Conservation (phyloP, 2,888 invertebrate species). For the Helicoverpa assulta region DNA sequence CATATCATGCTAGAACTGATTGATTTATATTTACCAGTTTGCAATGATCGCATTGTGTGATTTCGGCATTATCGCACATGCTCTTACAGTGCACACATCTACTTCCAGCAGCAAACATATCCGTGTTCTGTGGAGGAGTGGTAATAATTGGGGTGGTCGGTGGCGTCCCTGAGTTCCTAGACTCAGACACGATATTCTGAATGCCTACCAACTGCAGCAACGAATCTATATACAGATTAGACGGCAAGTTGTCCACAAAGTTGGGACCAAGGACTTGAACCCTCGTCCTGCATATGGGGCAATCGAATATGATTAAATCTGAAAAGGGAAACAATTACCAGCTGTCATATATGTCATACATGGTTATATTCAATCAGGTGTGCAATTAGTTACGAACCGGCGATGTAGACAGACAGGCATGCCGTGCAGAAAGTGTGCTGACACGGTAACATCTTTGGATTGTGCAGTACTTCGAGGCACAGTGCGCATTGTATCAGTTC, state of each 20-base stretch:
- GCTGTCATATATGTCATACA: slow-evolving; percentile 5
- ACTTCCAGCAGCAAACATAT: slow-evolving; percentile 77
- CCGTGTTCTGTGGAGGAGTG: slow-evolving; percentile 71
- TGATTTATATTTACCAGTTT: slow-evolving; percentile 85
- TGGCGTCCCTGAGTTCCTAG: slow-evolving; percentile 66
- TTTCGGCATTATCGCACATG: slow-evolving; percentile 76
- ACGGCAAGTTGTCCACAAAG: slow-evolving; percentile 90
- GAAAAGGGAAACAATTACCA: slow-evolving; percentile 58
- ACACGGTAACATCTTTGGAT: slow-evolving; percentile 92
- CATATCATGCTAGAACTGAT: neutral
- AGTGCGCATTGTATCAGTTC: slow-evolving; percentile 91
- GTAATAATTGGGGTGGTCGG: slow-evolving; percentile 64
- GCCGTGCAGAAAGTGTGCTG: slow-evolving; percentile 92
- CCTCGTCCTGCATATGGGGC: slow-evolving; percentile 91
- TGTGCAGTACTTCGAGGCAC: slow-evolving; percentile 89
- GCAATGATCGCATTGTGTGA: slow-evolving; percentile 90
- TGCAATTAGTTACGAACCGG: slow-evolving; percentile 66
- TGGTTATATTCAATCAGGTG: slow-evolving; percentile 28
- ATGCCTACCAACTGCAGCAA: slow-evolving; percentile 88
- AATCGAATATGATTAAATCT: slow-evolving; percentile 82
- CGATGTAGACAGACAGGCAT: slow-evolving; percentile 89
- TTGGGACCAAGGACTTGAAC: slow-evolving; percentile 85
- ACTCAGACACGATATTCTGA: slow-evolving; percentile 38
- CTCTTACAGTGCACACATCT: slow-evolving; percentile 81
- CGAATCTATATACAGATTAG: slow-evolving; percentile 92